Conservation (phyloP, 2,888 invertebrate genomes). For the Platycnemis pennipes region DNA sequence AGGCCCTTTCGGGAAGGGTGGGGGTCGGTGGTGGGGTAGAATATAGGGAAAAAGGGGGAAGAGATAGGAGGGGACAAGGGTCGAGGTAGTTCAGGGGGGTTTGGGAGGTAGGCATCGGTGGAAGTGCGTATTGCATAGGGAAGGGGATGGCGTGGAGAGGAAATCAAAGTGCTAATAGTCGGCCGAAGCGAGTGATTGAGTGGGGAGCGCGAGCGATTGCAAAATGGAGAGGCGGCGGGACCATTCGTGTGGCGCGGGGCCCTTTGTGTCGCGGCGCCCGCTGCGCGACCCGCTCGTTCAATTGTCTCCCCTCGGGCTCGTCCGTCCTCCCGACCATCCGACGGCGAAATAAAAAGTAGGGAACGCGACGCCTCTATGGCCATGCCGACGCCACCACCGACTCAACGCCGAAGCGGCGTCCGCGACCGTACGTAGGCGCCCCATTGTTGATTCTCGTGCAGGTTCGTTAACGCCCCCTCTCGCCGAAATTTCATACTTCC, state of each 20-base stretch:
- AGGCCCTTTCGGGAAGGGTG: neutral
- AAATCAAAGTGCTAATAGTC: conserved; percentile 19
- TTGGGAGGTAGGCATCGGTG: neutral
- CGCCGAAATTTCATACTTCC: neutral
- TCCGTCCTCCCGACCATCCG: neutral
- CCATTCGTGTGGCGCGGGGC: neutral
- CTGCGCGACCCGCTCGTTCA: neutral
- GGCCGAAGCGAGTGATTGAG: neutral
- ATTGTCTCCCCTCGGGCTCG: neutral
- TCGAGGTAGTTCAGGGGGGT: neutral
- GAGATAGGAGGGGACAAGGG: neutral
- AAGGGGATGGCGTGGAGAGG: neutral
- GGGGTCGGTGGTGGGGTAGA: neutral
- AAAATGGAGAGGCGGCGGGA: neutral
- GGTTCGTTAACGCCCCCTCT: neutral
- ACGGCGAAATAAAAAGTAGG: neutral
- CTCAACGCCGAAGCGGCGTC: neutral
- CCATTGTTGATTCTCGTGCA: neutral
- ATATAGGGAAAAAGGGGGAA: neutral
- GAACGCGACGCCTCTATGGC: neutral
- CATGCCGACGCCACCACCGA: neutral
- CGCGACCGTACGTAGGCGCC: neutral
- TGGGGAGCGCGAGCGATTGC: neutral
- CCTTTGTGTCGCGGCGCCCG: neutral
- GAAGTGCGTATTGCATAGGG: neutral